Conservation (phyloP, 2,797 vertebrate species). For the Nothura maculosa region DNA sequence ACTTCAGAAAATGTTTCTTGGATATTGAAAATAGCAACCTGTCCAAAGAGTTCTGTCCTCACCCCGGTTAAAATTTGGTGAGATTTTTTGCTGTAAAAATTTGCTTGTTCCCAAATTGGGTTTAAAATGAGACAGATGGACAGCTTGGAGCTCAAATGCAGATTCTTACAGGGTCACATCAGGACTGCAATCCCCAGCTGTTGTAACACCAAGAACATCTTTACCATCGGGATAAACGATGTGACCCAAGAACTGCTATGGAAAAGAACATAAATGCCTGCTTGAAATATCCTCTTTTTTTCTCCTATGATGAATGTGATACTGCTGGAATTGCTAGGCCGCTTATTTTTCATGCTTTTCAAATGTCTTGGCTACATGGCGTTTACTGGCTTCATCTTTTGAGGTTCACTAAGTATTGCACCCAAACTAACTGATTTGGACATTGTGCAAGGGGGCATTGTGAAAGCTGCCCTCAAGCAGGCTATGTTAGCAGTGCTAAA, state of each 20-base stretch:
- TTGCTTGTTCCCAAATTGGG: not conserved
- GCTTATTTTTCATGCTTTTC: not conserved
- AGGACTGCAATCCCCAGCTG: not conserved
- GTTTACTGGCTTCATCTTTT: slow-evolving; percentile 26
- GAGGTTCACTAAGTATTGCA: slow-evolving; percentile 9
- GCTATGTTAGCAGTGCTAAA: not conserved
- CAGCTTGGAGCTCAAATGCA: not conserved
- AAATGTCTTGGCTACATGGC: fast-evolving
- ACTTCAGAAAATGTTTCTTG: not conserved
- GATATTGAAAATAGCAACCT: not conserved
- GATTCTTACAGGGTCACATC: fast-evolving
- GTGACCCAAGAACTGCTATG: not conserved
- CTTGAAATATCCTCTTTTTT: not conserved
- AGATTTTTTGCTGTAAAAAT: not conserved
- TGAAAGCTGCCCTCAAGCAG: slow-evolving; percentile 41
- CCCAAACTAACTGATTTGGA: not conserved
- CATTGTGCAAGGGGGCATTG: slow-evolving; percentile 18
- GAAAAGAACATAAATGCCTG: not conserved
- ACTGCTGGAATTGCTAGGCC: not conserved
- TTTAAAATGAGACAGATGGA: not conserved
- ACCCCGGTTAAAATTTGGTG: not conserved
- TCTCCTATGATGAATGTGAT: not conserved
- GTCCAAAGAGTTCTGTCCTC: not conserved
- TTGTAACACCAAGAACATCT: not conserved
- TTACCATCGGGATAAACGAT: not conserved